Evolutionary conservation across 2,797 vertebrate species (phyloP).

Genomic region (Sebastes taczanowskii): DNA sequence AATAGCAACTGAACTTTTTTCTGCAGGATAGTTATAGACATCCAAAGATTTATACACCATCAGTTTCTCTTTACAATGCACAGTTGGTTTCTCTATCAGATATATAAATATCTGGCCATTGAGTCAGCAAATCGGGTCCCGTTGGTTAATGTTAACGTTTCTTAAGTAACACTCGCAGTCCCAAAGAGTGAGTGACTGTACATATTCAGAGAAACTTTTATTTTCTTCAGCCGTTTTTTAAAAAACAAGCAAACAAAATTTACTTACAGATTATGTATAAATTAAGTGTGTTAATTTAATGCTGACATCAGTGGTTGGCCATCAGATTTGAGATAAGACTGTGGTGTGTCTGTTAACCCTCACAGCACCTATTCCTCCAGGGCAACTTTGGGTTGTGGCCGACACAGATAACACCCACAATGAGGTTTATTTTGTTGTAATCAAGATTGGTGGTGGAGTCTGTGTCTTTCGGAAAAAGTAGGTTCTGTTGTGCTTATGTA

Average conservation of each 20-base stretch:
- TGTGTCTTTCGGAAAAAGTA: too few species aligned
- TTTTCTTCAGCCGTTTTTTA: too few species aligned
- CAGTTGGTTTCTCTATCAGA: accelerated
- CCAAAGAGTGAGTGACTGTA: too few species aligned
- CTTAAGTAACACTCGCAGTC: neutral
- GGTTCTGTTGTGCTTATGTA: too few species aligned
- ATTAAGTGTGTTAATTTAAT: neutral
- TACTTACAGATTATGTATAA: neutral
- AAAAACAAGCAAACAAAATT: too few species aligned
- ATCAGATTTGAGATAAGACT: neutral
- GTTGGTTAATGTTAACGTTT: neutral
- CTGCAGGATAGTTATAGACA: neutral
- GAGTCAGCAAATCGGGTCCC: neutral
- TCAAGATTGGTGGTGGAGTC: accelerated
- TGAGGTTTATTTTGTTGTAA: neutral
- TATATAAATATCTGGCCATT: neutral
- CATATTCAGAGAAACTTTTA: too few species aligned
- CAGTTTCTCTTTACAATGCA: neutral
- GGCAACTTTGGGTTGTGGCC: neutral
- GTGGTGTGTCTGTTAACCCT: accelerated
- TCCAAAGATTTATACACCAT: neutral
- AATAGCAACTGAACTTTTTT: neutral
- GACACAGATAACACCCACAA: neutral
- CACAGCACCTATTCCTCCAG: neutral
- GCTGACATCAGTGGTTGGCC: neutral